phyloP scores from a whole-genome alignment of 23 tunicate species.

The Trididemnum nubilum region DNA sequence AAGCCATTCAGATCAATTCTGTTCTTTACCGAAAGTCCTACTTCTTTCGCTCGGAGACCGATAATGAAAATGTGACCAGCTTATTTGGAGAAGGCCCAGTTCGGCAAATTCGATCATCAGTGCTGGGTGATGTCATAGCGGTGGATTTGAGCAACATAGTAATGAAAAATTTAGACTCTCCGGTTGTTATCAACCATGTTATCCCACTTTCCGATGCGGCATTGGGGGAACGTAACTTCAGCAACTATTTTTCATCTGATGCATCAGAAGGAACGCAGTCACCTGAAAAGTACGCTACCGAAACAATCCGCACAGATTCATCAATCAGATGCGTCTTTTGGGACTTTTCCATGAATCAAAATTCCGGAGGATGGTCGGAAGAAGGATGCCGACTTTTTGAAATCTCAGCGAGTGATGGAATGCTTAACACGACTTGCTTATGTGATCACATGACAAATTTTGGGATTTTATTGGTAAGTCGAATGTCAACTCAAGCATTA shows the following conservation, averaged over 20 bases:
- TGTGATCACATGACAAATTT: conserved; percentile 94
- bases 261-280: background rate
- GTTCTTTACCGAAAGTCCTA: conserved; percentile 50
- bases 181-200: conserved; percentile 37
- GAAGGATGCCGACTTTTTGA: conserved; percentile 39
- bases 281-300: background rate
- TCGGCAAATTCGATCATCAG: background rate
- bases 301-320: background rate
- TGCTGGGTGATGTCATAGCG: conserved; percentile 61
- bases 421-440: conserved; percentile 37
- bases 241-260: background rate
- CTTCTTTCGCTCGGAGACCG: conserved; percentile 25
- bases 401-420: background rate
- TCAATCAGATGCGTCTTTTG: conserved; percentile 55
- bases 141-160: conserved; percentile 42
- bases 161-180: conserved; percentile 46
- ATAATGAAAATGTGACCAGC: background rate
- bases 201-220: background rate
- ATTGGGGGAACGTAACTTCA: background rate
- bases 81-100: conserved; percentile 59
- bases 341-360: conserved; percentile 40
- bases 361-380: conserved; percentile 51
- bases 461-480: conserved; percentile 67
- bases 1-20: conserved; percentile 44
- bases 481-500: too few species aligned